Evolutionary conservation across 2,888 invertebrate genomes (phyloP).

Genomic region (Altica lythri): DNA sequence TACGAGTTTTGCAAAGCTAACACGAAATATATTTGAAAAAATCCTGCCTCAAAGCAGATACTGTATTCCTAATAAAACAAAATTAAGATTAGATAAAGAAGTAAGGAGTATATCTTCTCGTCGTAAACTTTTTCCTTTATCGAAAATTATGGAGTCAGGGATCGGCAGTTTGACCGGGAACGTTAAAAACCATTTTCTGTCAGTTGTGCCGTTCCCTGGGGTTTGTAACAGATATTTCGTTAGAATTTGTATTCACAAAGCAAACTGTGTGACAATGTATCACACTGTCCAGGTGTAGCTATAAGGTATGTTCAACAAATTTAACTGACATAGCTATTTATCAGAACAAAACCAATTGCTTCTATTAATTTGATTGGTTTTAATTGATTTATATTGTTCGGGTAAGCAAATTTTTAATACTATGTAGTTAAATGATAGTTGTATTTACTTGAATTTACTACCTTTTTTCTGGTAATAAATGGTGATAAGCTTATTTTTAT

Average conservation of each 20-base stretch:
- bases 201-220: slow-evolving; percentile 14
- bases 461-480: no score
- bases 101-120: neutral
- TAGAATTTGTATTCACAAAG: slow-evolving; percentile 23
- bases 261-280: slow-evolving; percentile 24
- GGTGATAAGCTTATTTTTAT: no score
- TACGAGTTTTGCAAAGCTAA: no score
- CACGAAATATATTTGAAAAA: no score
- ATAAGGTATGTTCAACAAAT: slow-evolving; percentile 22
- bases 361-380: no score
- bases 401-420: no score
- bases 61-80: neutral
- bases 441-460: no score
- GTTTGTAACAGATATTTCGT: slow-evolving; percentile 25
- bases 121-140: slow-evolving; percentile 6
- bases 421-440: no score
- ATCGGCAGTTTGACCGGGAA: slow-evolving; percentile 13
- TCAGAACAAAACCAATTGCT: slow-evolving; percentile 8
- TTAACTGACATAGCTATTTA: slow-evolving; percentile 23
- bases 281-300: slow-evolving; percentile 28
- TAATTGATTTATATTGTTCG: no score
- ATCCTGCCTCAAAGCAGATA: no score
- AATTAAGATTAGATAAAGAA: neutral
- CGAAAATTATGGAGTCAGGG: slow-evolving; percentile 20
- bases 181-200: slow-evolving; percentile 25